A percentile compares a stretch with the other conserved stretches of the same genome.
phyloP scores from a whole-genome alignment of 2,113 vertebrate genomes.

The Ammodytes dubius region DNA sequence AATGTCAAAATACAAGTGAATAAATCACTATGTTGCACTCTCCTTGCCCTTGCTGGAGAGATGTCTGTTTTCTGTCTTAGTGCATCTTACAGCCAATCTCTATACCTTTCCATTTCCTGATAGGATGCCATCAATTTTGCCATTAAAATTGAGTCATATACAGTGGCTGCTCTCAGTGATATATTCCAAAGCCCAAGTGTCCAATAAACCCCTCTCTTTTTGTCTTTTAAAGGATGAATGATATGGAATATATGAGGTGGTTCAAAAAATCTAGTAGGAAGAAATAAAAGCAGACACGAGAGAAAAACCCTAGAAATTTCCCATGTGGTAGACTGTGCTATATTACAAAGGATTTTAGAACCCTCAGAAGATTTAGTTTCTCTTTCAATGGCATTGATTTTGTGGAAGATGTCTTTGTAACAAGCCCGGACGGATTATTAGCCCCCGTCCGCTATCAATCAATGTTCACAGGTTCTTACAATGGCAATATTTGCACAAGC shows the following conservation, averaged over 20 bases:
- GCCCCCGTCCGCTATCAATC: slow-evolving; percentile 67
- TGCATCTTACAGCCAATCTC: slow-evolving; percentile 33
- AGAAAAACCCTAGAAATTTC: slow-evolving; percentile 51
- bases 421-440: slow-evolving; percentile 56
- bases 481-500: slow-evolving; percentile 66
- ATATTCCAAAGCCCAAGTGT: slow-evolving; percentile 49
- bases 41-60: slow-evolving; percentile 35
- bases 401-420: slow-evolving; percentile 76
- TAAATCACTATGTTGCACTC: slow-evolving; percentile 53
- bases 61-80: slow-evolving; percentile 40
- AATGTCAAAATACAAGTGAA: slow-evolving; percentile 48
- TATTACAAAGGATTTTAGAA: slow-evolving; percentile 49
- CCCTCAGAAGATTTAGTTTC: slow-evolving; percentile 67
- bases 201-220: slow-evolving; percentile 50
- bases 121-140: slow-evolving; percentile 49
- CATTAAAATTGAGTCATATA: slow-evolving; percentile 59
- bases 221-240: slow-evolving; percentile 62
- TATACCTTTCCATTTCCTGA: slow-evolving; percentile 56
- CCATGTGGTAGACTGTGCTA: slow-evolving; percentile 33
- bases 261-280: slow-evolving; percentile 61
- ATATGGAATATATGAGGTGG: slow-evolving; percentile 61
- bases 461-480: slow-evolving; percentile 55
- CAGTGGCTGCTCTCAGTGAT: slow-evolving; percentile 49
- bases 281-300: slow-evolving; percentile 45
- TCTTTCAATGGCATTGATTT: slow-evolving; percentile 76